A percentile compares a stretch with the other conserved stretches of the same genome.
Conservation (phyloP, 1,140 invertebrate genomes). For the Scaptomyza hsui region DNA sequence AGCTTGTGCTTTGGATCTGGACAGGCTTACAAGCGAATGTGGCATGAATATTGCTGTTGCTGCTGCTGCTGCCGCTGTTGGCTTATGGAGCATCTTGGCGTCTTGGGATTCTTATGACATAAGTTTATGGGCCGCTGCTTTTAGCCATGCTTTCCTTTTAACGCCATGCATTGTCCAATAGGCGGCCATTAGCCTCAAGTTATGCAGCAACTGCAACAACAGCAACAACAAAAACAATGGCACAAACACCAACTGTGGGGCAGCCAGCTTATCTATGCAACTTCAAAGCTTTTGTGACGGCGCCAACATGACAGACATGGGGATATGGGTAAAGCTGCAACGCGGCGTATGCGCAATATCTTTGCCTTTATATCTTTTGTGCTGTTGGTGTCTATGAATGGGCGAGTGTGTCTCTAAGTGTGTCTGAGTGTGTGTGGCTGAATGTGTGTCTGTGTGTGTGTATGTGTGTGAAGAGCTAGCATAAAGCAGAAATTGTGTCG, state of each 20-base stretch:
- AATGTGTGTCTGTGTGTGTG: slow-evolving; percentile 19
- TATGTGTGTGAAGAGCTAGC: slow-evolving; percentile 11
- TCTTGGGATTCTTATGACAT: slow-evolving; percentile 55
- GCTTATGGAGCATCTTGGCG: slow-evolving; percentile 17
- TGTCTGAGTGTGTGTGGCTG: slow-evolving; percentile 22
- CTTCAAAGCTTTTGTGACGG: slow-evolving; percentile 78
- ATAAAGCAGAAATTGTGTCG: slow-evolving; percentile 76
- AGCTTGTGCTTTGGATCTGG: slow-evolving; percentile 21
- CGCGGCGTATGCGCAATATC: slow-evolving; percentile 80
- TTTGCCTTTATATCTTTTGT: slow-evolving; percentile 46
- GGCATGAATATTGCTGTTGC: slow-evolving; percentile 16
- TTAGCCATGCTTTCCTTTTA: slow-evolving; percentile 37
- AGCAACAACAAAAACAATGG: slow-evolving; percentile 19
- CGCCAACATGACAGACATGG: slow-evolving; percentile 58
- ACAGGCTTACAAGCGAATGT: slow-evolving; percentile 58
- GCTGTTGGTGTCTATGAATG: neutral
- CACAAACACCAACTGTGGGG: slow-evolving; percentile 14
- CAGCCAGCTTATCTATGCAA: slow-evolving; percentile 75
- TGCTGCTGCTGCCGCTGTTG: neutral
- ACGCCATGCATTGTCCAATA: slow-evolving; percentile 51
- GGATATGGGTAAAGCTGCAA: slow-evolving; percentile 54
- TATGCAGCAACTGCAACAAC: slow-evolving; percentile 68
- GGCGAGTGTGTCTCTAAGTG: neutral
- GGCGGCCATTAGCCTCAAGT: slow-evolving; percentile 63
- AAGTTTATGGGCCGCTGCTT: slow-evolving; percentile 59